Conservation (phyloP, 1,140 invertebrate genomes). For the Anastrepha obliqua region DNA sequence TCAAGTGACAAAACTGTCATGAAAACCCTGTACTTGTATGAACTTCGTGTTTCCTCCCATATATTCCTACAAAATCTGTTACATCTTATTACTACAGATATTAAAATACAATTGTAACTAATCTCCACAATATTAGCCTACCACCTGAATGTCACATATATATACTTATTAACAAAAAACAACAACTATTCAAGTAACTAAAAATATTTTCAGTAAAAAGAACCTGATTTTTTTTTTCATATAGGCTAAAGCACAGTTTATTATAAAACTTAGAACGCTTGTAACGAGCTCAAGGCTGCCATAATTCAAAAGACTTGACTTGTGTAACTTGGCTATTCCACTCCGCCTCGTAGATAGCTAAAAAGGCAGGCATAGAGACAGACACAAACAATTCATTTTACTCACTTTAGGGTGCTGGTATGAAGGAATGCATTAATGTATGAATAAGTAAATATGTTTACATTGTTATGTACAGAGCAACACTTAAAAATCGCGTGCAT, state of each 20-base stretch:
- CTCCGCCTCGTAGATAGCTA: slow-evolving; percentile 9
- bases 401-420: background rate
- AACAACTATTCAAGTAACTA: no score
- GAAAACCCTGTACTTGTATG: no score
- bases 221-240: background rate
- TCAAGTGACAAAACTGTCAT: no score
- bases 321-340: background rate
- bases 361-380: background rate
- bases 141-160: no score
- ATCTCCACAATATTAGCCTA: no score
- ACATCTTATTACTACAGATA: no score
- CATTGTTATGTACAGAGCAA: background rate
- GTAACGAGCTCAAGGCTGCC: slow-evolving; percentile 45
- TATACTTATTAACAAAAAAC: no score
- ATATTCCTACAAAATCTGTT: no score
- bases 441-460: background rate
- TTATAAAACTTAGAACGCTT: slow-evolving; percentile 14
- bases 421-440: background rate
- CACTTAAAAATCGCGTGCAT: slow-evolving; percentile 47
- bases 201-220: no score
- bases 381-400: slow-evolving; percentile 1
- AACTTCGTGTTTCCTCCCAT: no score
- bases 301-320: slow-evolving; percentile 43
- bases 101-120: no score
- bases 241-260: background rate